Evolutionary conservation across 1,140 invertebrate genomes (phyloP).

Genomic region (Metaphire vulgaris): DNA sequence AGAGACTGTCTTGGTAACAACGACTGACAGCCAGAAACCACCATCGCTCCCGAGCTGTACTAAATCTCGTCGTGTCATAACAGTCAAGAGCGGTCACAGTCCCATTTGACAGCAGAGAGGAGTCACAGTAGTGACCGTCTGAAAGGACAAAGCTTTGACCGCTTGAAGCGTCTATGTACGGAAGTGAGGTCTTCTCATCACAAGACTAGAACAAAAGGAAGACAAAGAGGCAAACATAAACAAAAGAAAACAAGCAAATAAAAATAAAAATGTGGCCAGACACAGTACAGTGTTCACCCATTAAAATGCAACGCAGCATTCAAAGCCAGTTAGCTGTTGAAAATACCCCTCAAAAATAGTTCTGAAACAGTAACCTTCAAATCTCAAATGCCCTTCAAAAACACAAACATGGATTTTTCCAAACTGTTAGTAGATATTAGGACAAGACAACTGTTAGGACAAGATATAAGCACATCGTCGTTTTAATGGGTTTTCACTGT

Average conservation of each 20-base stretch:
- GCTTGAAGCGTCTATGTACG: background rate
- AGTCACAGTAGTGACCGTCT: background rate
- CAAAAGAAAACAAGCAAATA: background rate
- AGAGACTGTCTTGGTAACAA: conserved; percentile 57
- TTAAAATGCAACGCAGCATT: too few species aligned
- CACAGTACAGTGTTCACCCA: too few species aligned
- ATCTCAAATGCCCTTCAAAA: background rate
- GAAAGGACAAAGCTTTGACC: background rate
- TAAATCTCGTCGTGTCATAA: conserved; percentile 59
- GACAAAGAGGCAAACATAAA: background rate
- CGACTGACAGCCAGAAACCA: conserved; percentile 71
- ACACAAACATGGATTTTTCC: too few species aligned
- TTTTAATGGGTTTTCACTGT: too few species aligned
- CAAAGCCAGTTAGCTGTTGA: background rate
- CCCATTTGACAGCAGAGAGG: background rate
- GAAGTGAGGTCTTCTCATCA: background rate
- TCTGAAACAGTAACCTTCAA: background rate
- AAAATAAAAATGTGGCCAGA: background rate
- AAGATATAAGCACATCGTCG: too few species aligned
- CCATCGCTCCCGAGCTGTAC: conserved; percentile 65
- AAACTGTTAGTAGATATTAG: too few species aligned
- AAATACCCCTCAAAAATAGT: background rate
- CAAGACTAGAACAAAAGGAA: background rate
- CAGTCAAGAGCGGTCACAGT: conserved; percentile 51
- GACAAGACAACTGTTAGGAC: too few species aligned